Base-by-base conservation (phyloP, 2,113 vertebrate species). In the Aleadryas rufinucha region DNA sequence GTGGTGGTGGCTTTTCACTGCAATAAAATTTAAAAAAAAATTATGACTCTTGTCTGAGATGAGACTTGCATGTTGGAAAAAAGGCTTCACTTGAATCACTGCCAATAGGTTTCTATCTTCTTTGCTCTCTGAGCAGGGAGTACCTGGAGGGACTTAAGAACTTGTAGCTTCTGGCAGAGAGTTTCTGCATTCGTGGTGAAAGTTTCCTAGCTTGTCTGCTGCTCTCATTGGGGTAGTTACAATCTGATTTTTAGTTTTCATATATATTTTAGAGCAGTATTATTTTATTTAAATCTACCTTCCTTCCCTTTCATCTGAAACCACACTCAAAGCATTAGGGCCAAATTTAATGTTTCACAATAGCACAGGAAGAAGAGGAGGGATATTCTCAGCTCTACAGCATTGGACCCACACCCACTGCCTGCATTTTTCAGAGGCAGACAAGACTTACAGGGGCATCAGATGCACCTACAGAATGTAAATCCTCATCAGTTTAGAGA, bases 351-450 rank as follows among this genome's bases (percentile, higher is more conserved):
- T 31, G 4, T 77, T 87, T 77, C 49, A 28, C 13, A 33, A 5
- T 42, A 68, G 64, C 33, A 44, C 20, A 30, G 54, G 49, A 81
- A 14, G 63, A 82, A 54, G 33, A 59, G n/a, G 18, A 59, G 35
- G 22, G 41, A 35, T 80, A 26, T 53, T 72, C 35, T 69, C 27
- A 8, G 37, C 37, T 76, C 13, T 31, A 0, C 61, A 39, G 42
- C 59, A 15, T 6, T 4, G 1, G 70, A 35, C 20, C 24, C 47
- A 31, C 27, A 52, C 24, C 12, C 0, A 0, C 49, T 88, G 70
- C n/a, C 45, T 35, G 39, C n/a, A 56, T 77, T 80, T 68, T 89
- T 80, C 39, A 75, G 63, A 39, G 27, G 42, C 35, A 49, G 52
- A 68, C 30, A 59, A 44, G 44, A 8, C 16, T 28, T 44, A 7